Percentiles rank a stretch among this genome's conserved stretches.
These are phyloP conservation scores for Drosophila nasuta DNA, from an alignment of 1,140 invertebrate species.

Conservation along the genomic window DNA sequence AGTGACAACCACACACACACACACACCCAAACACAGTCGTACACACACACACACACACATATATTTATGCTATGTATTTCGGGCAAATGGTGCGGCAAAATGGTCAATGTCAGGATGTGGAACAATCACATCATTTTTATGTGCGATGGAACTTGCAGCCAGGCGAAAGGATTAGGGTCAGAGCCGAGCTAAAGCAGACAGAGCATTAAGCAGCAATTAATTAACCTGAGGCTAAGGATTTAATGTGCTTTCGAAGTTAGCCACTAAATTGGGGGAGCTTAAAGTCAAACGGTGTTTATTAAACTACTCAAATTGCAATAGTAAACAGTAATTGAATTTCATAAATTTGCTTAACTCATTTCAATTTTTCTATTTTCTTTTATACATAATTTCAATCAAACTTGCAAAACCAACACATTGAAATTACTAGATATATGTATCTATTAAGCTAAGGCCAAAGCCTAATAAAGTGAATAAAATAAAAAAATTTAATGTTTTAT, in stretches of 20 bases:
- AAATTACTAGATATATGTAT: too few relatives aligned
- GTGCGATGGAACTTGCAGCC: neutral
- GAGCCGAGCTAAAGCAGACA: neutral
- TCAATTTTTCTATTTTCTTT: too few relatives aligned
- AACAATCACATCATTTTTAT: slow-evolving; percentile 1
- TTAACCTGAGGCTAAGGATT: neutral
- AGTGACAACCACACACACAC: neutral
- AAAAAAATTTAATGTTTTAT: too few relatives aligned
- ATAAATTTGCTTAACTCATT: too few relatives aligned
- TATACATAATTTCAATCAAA: too few relatives aligned
- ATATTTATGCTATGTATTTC: slow-evolving; percentile 5
- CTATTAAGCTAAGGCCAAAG: too few relatives aligned
- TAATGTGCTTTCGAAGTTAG: slow-evolving; percentile 1
- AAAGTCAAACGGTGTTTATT: too few relatives aligned
- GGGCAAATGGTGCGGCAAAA: slow-evolving; percentile 9
- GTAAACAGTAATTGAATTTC: too few relatives aligned
- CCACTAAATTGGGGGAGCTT: neutral
- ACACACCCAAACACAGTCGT: too few relatives aligned
- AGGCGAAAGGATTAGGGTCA: neutral
- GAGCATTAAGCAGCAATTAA: neutral
- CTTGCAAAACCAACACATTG: too few relatives aligned
- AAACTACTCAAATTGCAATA: too few relatives aligned
- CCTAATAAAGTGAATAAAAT: too few relatives aligned
- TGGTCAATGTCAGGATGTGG: neutral
- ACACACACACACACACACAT: neutral